Conservation (phyloP, 2,113 vertebrate genomes). For the Bombycilla garrulus region DNA sequence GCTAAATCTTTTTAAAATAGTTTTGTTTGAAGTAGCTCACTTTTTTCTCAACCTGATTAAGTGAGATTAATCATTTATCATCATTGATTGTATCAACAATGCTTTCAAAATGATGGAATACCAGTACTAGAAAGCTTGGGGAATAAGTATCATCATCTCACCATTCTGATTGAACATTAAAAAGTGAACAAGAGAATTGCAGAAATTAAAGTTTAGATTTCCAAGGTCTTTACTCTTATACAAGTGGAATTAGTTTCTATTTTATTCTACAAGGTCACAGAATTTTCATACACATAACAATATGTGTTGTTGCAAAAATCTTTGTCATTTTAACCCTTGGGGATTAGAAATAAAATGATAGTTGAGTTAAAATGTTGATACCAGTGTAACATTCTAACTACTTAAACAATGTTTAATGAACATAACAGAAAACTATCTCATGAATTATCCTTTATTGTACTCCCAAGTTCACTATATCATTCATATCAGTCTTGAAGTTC, state of each 20-base stretch:
- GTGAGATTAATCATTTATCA: slow-evolving; percentile 62
- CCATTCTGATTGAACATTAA: not conserved
- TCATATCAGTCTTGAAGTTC: not conserved
- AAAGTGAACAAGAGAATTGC: not conserved
- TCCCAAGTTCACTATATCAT: not conserved
- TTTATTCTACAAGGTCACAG: not conserved
- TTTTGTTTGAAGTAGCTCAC: slow-evolving; percentile 11
- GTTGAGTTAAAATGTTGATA: not conserved
- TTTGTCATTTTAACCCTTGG: not conserved
- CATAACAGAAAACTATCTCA: not conserved
- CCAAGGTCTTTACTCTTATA: not conserved
- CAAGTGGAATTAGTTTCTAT: not conserved
- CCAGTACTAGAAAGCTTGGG: slow-evolving; percentile 1
- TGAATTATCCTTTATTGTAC: not conserved
- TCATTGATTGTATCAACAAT: slow-evolving; percentile 54
- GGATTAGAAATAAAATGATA: not conserved
- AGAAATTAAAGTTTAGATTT: slow-evolving; percentile 5
- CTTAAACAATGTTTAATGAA: not conserved
- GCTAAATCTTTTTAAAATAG: not conserved
- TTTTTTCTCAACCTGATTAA: slow-evolving; percentile 26
- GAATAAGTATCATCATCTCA: slow-evolving; percentile 44
- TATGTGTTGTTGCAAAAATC: not conserved
- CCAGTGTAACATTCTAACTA: not conserved
- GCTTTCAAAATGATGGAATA: slow-evolving; percentile 57
- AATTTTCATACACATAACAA: not conserved